These are phyloP conservation scores for Conus betulinus DNA, from an alignment of 1,140 invertebrate genomes.

Conservation along the genomic window DNA sequence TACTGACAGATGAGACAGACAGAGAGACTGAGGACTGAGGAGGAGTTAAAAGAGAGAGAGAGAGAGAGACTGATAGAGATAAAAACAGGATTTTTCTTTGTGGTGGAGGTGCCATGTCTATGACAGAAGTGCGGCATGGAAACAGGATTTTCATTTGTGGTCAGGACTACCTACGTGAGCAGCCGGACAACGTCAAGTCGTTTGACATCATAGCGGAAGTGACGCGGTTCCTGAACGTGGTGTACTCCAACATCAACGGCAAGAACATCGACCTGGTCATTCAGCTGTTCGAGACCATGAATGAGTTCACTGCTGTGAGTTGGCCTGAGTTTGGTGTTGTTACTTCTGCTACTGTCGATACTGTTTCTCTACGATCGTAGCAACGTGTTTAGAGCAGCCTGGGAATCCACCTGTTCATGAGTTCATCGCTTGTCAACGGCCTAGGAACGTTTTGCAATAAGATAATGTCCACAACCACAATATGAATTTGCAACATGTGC, in stretches of 20 bases:
- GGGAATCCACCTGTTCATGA: too few relatives aligned
- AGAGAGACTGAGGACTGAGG: background rate
- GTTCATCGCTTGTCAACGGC: too few relatives aligned
- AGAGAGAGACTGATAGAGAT: background rate
- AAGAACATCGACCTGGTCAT: constrained; percentile 74
- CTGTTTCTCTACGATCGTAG: too few relatives aligned
- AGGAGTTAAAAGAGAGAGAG: background rate
- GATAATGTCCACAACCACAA: too few relatives aligned
- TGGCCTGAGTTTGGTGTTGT: too few relatives aligned
- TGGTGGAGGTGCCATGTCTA: too few relatives aligned
- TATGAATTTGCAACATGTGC: too few relatives aligned
- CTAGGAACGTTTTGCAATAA: too few relatives aligned
- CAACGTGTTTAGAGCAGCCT: too few relatives aligned
- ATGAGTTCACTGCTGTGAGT: constrained; percentile 75
- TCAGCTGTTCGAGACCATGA: constrained; percentile 74
- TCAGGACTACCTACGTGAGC: constrained; percentile 74
- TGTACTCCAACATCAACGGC: constrained; percentile 75
- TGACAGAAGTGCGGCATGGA: too few relatives aligned
- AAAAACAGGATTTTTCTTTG: background rate
- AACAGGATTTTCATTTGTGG: background rate
- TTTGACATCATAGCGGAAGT: constrained; percentile 76
- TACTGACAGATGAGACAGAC: background rate
- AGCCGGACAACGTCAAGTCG: constrained; percentile 76
- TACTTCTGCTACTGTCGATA: background rate
- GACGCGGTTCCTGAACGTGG: constrained; percentile 72